Base-by-base conservation (phyloP, 2,113 vertebrate genomes). In the Tachuris rubrigastra region DNA sequence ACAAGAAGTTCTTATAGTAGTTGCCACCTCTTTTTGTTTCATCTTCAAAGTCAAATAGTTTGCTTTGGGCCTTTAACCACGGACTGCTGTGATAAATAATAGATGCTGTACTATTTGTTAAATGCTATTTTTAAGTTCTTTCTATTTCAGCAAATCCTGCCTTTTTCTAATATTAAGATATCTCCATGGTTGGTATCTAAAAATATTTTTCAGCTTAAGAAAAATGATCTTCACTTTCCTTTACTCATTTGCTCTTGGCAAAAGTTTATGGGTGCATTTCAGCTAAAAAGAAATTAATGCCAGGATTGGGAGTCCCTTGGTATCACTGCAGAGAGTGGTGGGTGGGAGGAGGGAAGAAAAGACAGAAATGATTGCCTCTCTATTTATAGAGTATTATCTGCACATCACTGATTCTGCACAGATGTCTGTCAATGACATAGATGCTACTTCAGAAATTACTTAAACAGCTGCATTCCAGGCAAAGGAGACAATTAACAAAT, bases 401-500 rank as follows among this genome's bases (percentile, higher is more conserved):
- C 79, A 85, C 49, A 94, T 89, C 92, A 84, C 69, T 59, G 24
- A 22, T 58, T 82, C 92, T 96, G 71, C 87, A 91, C 90, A 96
- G 84, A 93, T 96, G 92, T 95, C 87, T 97, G 93, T 88, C 89
- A 91, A 35, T 73, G 96, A 82, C 86, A 92, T 44, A 63, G 91
- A 92, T 58, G 59, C 75, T 82, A 35, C 47, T 89, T 90, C 90
- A 93, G 78, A 91, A 94, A 91, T 92, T 90, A 75, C 82, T 93
- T 94, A 67, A 93, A 91, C 89, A 84, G 91, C 62, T 97, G 66
- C 83, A 91, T 95, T 96, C 88, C 87, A 93, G 86, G 75, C 69
- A 95, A 16, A 94, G 69, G 60, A 96, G 84, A 91, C 78, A 94
- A 93, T 94, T 93, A 92, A 86, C 46, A 66, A 95, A 91, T 85